Conservation (phyloP, 1,140 invertebrate genomes). For the Sarcophaga peregrina region DNA sequence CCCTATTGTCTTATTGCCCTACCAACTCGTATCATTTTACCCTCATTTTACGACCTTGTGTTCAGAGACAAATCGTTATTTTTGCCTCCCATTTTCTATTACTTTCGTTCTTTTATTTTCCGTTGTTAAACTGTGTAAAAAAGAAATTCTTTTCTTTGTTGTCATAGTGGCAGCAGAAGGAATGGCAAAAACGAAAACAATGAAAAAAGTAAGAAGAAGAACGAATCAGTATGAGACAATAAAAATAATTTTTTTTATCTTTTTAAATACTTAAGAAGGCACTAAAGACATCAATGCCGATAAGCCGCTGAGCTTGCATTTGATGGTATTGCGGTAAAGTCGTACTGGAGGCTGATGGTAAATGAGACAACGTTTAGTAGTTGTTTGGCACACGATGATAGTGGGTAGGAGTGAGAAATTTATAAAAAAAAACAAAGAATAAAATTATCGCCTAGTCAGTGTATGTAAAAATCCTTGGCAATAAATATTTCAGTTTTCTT, state of each 20-base stretch:
- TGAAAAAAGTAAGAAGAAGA: not conserved
- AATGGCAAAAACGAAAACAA: no score
- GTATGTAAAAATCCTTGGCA: not conserved
- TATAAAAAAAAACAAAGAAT: not conserved
- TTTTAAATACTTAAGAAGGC: conserved; percentile 17
- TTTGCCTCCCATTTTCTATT: not conserved
- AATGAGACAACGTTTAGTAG: no score
- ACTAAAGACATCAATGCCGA: not conserved
- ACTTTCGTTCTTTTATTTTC: not conserved
- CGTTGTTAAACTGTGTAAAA: not conserved
- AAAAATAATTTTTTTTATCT: not conserved
- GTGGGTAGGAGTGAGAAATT: not conserved
- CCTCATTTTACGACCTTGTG: conserved; percentile 3
- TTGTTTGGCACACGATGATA: not conserved
- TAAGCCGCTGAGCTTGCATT: conserved; percentile 3
- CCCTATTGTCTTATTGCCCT: not conserved
- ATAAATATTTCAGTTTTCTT: not conserved
- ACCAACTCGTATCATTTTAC: not conserved
- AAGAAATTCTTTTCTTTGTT: not conserved
- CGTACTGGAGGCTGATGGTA: not conserved
- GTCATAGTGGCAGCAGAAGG: no score
- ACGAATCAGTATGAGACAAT: not conserved
- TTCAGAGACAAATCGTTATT: not conserved
- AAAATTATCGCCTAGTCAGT: not conserved
- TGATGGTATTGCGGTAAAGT: not conserved